phyloP scores from a whole-genome alignment of 1,140 invertebrate species.

The Onthophagus taurus region DNA sequence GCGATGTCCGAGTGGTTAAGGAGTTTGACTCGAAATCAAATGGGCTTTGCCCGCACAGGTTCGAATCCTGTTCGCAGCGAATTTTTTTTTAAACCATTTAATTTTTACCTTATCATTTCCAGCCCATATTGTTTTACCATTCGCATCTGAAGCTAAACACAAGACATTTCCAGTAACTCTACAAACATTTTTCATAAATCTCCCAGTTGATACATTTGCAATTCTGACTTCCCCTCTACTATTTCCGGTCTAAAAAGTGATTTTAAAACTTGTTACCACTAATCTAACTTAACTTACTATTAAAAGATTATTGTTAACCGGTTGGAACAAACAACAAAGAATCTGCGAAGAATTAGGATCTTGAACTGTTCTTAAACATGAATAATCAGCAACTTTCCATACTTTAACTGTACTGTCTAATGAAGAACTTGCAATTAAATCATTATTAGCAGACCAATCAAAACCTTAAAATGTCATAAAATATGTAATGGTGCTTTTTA shows the following conservation, averaged over 20 bases:
- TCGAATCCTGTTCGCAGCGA: slow-evolving; percentile 81
- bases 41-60: slow-evolving; percentile 81
- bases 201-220: slow-evolving; percentile 80
- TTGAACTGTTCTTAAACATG: slow-evolving; percentile 54
- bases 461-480: slow-evolving; percentile 44
- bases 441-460: slow-evolving; percentile 82
- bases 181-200: slow-evolving; percentile 62
- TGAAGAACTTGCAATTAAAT: slow-evolving; percentile 70
- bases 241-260: slow-evolving; percentile 56
- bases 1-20: slow-evolving; percentile 87
- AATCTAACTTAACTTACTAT: slow-evolving; percentile 51
- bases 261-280: not conserved
- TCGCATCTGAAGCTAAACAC: slow-evolving; percentile 68
- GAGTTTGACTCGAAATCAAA: slow-evolving; percentile 87
- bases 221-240: slow-evolving; percentile 65
- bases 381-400: slow-evolving; percentile 53
- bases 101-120: slow-evolving; percentile 68
- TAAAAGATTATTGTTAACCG: slow-evolving; percentile 82
- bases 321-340: slow-evolving; percentile 71
- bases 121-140: slow-evolving; percentile 70
- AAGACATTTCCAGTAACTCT: slow-evolving; percentile 67
- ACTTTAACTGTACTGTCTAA: slow-evolving; percentile 65
- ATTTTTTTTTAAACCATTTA: slow-evolving; percentile 21
- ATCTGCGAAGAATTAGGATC: slow-evolving; percentile 57
- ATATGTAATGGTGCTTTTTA: no score